Percentiles rank a stretch among this genome's conserved stretches.
Conservation (phyloP, 2,113 vertebrate species). For the Salminus brasiliensis region DNA sequence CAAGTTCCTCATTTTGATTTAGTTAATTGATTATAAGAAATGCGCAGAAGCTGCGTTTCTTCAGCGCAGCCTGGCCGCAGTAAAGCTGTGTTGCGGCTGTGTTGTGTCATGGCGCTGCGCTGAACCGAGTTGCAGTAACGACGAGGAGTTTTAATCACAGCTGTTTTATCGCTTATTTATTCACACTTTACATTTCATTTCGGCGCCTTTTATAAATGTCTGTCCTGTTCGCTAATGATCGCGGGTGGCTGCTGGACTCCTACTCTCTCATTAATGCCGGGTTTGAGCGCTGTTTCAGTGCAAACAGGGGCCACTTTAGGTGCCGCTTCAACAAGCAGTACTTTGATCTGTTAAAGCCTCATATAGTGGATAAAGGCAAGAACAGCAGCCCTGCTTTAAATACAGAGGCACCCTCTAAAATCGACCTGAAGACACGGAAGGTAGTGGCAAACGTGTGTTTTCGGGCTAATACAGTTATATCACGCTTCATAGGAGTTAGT, state of each 20-base stretch:
- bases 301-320: not conserved
- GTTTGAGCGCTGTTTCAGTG: conserved; percentile 53
- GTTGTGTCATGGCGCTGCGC: not conserved
- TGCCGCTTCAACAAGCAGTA: conserved; percentile 64
- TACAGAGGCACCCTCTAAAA: not conserved
- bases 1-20: too few species aligned
- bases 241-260: conserved; percentile 85
- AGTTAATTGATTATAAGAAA: too few species aligned
- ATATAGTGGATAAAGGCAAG: conserved; percentile 17
- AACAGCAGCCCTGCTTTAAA: not conserved
- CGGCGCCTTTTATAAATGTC: conserved; percentile 75
- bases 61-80: not conserved
- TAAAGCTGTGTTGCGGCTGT: not conserved
- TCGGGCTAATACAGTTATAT: too few species aligned
- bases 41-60: not conserved
- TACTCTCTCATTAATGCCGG: conserved; percentile 77
- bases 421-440: conserved; percentile 42
- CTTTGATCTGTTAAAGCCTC: conserved; percentile 58
- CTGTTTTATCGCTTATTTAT: not conserved
- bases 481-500: too few species aligned
- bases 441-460: conserved; percentile 57
- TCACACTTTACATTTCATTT: not conserved
- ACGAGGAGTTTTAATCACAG: too few species aligned
- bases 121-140: not conserved
- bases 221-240: conserved; percentile 61